phyloP scores from a whole-genome alignment of 2,888 invertebrate species.

The Embidobia sp. region DNA sequence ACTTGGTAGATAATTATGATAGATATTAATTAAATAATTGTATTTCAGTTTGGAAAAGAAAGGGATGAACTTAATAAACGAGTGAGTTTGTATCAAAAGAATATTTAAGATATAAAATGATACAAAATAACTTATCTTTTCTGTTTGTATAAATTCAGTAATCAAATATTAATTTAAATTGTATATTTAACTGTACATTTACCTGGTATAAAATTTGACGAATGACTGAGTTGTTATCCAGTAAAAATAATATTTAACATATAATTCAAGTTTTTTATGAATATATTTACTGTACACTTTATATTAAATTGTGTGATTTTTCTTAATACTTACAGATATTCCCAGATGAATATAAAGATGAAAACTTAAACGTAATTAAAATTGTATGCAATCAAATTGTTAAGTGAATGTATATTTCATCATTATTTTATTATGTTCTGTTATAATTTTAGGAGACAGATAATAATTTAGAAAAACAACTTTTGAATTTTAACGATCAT shows the following conservation, averaged over 20 bases:
- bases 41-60: conserved; percentile 67
- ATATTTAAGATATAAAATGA: not conserved
- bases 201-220: no score
- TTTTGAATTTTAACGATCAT: conserved; percentile 8
- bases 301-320: not conserved
- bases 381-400: not conserved
- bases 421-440: not conserved
- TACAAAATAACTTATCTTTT: no score
- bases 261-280: not conserved
- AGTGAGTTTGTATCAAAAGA: conserved; percentile 67
- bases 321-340: conserved; percentile 1
- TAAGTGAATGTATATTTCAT: not conserved
- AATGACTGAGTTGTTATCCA: no score
- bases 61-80: conserved; percentile 68
- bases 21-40: conserved; percentile 36
- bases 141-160: no score
- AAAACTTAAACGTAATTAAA: not conserved
- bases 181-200: no score
- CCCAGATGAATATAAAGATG: not conserved
- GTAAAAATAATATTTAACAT: no score
- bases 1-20: not conserved
- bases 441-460: not conserved
- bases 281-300: no score
- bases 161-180: not conserved
- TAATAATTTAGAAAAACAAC: not conserved